Evolutionary conservation across 2,113 vertebrate genomes (phyloP).

Genomic region (Deroptyus accipitrinus): DNA sequence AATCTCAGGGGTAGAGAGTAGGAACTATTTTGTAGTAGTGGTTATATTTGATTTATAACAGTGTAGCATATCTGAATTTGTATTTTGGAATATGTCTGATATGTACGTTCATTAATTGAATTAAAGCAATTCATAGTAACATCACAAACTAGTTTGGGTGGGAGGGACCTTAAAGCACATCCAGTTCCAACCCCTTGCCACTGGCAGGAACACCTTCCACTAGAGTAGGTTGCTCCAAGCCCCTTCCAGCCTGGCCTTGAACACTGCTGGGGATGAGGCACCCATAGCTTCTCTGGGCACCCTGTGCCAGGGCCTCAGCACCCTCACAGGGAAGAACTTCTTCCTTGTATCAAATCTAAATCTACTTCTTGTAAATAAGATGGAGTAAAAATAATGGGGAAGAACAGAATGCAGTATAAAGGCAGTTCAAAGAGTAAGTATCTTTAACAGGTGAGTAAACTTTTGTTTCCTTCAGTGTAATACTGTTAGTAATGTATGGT

Average conservation of each 20-base stretch:
- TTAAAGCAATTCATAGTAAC: not conserved
- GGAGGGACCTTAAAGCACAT: not conserved
- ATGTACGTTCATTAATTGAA: not conserved
- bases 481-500: not conserved
- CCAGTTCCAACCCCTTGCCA: not conserved
- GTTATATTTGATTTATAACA: not conserved
- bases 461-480: not conserved
- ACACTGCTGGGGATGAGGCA: not conserved
- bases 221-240: not conserved
- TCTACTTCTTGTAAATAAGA: not conserved
- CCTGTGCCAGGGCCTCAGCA: not conserved
- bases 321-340: not conserved
- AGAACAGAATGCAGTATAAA: not conserved
- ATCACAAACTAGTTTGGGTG: not conserved
- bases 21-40: not conserved
- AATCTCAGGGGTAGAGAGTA: not conserved
- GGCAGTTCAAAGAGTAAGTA: not conserved
- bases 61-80: not conserved
- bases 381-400: not conserved
- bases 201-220: not conserved
- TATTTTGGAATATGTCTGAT: not conserved
- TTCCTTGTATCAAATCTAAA: not conserved
- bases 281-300: no score
- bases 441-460: not conserved
- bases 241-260: not conserved